Conservation (phyloP, 2,888 invertebrate species). For the Pollenia griseotomentosa region DNA sequence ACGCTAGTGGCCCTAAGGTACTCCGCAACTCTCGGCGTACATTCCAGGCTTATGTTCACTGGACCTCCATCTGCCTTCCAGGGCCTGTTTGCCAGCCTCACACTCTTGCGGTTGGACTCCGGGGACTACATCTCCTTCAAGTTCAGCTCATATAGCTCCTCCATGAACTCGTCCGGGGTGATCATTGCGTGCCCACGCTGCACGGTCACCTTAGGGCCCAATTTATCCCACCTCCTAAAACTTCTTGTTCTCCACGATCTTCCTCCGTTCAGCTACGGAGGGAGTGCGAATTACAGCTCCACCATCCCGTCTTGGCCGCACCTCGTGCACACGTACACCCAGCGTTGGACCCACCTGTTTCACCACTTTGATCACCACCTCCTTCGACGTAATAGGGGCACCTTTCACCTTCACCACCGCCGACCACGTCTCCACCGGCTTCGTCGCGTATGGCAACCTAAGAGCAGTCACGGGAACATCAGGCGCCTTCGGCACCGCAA, state of each 20-base stretch:
- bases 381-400: background rate
- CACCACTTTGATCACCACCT: background rate
- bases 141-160: background rate
- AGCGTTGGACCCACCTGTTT: background rate
- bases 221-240: background rate
- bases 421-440: slow-evolving; percentile 1
- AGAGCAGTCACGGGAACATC: background rate
- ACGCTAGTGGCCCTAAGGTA: no score
- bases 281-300: no score
- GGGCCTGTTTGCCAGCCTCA: no score
- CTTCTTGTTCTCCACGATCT: background rate
- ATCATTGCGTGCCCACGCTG: background rate
- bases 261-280: background rate
- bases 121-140: background rate
- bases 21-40: no score
- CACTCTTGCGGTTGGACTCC: background rate
- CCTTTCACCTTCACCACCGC: background rate
- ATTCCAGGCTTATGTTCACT: background rate
- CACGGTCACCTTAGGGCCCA: background rate
- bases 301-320: background rate
- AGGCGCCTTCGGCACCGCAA: no score
- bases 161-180: background rate
- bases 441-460: background rate
- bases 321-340: background rate
- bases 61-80: background rate